These are phyloP conservation scores for Abrostola triplasia DNA, from an alignment of 2,888 invertebrate species.

Conservation along the genomic window DNA sequence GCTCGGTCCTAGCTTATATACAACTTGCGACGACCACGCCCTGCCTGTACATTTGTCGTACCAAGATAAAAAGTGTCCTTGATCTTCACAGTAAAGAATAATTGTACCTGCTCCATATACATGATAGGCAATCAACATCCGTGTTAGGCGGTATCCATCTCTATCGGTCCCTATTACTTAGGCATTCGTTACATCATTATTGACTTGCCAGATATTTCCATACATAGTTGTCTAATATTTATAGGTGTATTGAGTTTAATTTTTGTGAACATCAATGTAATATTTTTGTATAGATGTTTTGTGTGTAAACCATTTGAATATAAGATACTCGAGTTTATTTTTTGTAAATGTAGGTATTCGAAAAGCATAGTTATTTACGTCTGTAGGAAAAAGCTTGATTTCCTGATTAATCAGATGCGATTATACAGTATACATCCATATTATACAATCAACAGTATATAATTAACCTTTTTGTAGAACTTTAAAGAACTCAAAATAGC, in stretches of 20 bases:
- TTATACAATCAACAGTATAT: no score
- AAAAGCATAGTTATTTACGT: no score
- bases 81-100: conserved; percentile 81
- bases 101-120: conserved; percentile 66
- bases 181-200: conserved; percentile 36
- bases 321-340: no score
- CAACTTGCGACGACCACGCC: conserved; percentile 77
- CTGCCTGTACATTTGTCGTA: conserved; percentile 65
- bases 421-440: no score
- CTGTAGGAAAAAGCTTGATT: no score
- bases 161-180: conserved; percentile 21
- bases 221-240: conserved; percentile 7
- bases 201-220: conserved; percentile 22
- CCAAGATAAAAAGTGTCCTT: conserved; percentile 82
- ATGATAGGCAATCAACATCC: conserved; percentile 70
- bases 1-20: conserved; percentile 76
- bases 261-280: neutral
- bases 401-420: no score
- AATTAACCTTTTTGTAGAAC: no score
- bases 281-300: neutral
- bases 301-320: neutral
- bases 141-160: conserved; percentile 59
- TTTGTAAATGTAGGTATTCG: no score
- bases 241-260: neutral
- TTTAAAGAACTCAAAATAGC: no score